Evolutionary conservation across 2,113 vertebrate genomes (phyloP).

Genomic region (Aspidoscelis tigris): DNA sequence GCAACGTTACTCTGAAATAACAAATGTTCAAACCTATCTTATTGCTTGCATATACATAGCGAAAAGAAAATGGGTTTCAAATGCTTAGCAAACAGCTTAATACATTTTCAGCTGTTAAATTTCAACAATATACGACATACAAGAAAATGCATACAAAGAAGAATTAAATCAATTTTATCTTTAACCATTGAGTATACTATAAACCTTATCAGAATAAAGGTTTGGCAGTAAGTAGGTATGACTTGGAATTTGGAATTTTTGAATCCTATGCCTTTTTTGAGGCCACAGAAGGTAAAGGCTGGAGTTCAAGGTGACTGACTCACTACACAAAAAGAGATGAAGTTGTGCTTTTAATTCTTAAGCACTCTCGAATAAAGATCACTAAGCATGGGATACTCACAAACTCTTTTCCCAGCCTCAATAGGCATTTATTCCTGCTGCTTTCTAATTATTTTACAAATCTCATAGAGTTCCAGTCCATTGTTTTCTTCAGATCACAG

Average conservation of each 20-base stretch:
- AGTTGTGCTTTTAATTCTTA: conserved; percentile 40
- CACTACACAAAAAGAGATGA: conserved; percentile 38
- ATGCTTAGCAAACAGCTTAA: not conserved
- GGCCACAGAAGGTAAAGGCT: conserved; percentile 25
- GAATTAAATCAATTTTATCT: conserved; percentile 33
- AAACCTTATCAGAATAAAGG: conserved; percentile 3
- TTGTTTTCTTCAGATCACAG: not conserved
- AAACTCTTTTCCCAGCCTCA: fast-evolving
- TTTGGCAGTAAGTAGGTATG: not conserved
- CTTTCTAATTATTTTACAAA: fast-evolving
- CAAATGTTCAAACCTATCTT: not conserved
- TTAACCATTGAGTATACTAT: conserved; percentile 41
- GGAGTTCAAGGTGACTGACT: conserved; percentile 43
- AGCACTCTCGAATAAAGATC: conserved; percentile 43
- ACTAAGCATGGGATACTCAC: not conserved
- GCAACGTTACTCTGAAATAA: too few species aligned
- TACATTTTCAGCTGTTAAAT: conserved; percentile 3
- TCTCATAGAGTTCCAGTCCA: not conserved
- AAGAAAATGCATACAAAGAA: not conserved
- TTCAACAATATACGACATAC: conserved; percentile 13
- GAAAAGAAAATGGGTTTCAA: not conserved
- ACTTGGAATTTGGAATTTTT: conserved; percentile 31
- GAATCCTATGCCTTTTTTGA: conserved; percentile 11
- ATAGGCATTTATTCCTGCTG: fast-evolving
- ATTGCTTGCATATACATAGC: not conserved